phyloP scores from a whole-genome alignment of 2,113 vertebrate species.

The Montifringilla adamsi region DNA sequence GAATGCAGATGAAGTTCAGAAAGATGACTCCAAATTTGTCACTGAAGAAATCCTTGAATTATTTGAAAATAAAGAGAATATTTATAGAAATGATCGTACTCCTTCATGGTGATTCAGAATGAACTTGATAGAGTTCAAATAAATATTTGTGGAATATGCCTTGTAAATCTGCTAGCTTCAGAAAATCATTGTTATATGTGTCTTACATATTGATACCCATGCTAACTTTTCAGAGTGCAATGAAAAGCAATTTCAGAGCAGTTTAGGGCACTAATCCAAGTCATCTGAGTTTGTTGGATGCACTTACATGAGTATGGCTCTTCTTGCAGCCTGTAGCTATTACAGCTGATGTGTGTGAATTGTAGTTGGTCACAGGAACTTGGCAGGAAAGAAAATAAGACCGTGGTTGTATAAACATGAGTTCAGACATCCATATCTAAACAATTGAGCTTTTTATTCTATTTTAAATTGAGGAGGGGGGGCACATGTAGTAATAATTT shows the following conservation, averaged over 20 bases:
- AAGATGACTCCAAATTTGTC: neutral
- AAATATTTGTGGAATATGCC: neutral
- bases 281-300: neutral
- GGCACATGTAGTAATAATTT: neutral
- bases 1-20: neutral
- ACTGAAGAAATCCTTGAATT: neutral
- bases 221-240: neutral
- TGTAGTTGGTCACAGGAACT: neutral
- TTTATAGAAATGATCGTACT: neutral
- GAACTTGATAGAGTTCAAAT: neutral
- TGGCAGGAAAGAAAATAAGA: constrained; percentile 8
- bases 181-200: neutral
- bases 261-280: neutral
- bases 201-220: neutral
- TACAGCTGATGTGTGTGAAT: neutral
- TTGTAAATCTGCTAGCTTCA: neutral
- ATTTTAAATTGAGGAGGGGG: neutral
- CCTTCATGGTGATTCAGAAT: neutral
- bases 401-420: neutral
- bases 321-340: neutral
- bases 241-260: neutral
- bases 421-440: neutral
- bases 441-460: neutral
- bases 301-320: neutral
- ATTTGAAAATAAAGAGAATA: neutral